Evolutionary conservation across 2,797 vertebrate species (phyloP), one percentile per base, ranked within the genome.

Genomic region (Manis javanica): DNA sequence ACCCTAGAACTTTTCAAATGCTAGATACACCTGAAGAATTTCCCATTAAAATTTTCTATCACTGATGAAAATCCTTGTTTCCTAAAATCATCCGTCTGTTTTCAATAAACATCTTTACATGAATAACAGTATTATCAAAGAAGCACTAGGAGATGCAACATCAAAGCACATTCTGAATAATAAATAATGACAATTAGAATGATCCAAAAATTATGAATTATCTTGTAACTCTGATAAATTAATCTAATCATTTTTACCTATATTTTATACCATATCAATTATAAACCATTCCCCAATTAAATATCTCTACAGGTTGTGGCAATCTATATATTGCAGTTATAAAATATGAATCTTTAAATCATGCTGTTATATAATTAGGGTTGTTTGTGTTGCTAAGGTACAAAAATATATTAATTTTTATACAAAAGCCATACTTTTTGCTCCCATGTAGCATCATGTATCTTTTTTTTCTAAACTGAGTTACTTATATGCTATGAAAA

Each of bases 281-380:
- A 89, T 72, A 96, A 84, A 42, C 31, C 29, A 95, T 83, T 87
- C 42, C 78, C 82, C 69, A 90, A 87, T 1, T 66, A 91, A 95
- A 29, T 82, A 84, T 31, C 46, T 86, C 24, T 91, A 90, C 0
- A 87, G 14, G 29, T 69, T 94, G 53, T 42, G 4, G 39, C 1
- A 87, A 87, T 86, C 16, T 63, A 68, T 63, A 31, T 23, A 92
- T 69, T 96, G 92, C 66, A 87, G 5, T 87, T 91, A 79, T 72
- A 95, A 94, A 95, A 92, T 39, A 94, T 21, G 84, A 90, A 87
- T 72, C 46, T 91, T 95, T 75, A 84, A 79, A 91, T 91, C n/a
- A 66, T 90, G n/a, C 31, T 42, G 82, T 91, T 79, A 88, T 75
- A 78, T 87, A 55, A 93, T 89, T 42, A 94, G n/a, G n/a, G n/a